Base-by-base conservation (phyloP, 2,888 invertebrate species). In the Pterobdella sp. region DNA sequence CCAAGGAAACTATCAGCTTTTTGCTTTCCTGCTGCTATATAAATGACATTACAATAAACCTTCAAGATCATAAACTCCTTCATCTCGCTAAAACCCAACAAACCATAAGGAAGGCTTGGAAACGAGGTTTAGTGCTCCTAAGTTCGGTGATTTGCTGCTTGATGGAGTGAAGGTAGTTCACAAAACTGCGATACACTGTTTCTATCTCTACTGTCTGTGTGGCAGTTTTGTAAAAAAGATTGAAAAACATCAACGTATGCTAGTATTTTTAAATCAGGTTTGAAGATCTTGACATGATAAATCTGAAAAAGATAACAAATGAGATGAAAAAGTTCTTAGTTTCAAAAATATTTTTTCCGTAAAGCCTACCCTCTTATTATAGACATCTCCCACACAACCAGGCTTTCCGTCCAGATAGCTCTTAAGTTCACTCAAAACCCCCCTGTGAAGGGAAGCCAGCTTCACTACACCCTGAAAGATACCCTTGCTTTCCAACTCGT, bases 41-140 rank as follows among this genome's bases (percentile, higher is more conserved):
- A n/a, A n/a, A n/a, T n/a, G n/a, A n/a, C n/a, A n/a, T n/a, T n/a
- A n/a, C n/a, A n/a, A n/a, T n/a, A n/a, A n/a, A n/a, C n/a, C n/a
- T n/a, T n/a, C n/a, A n/a, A n/a, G n/a, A n/a, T n/a, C n/a, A n/a
- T n/a, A n/a, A 1, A 66, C 10, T n/a, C 14, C 52, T 18, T n/a
- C 14, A 14, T 18, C 52, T 18, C 52, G 22, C 52, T 18, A 14
- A 49, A 34, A 29, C 22, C 18, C 34, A 18, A 83, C 92, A 90
- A 80, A 94, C 93, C 87, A 95, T 96, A 77, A 97, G 88, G 86
- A 97, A 97, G 81, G 96, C 96, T 87, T 96, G 94, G 87, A 98
- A 98, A 83, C 94, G 88, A 60, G 94, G 94, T 85, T 95, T 94
- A 81, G 89, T 90, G 82, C 89, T 89, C 86, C 94, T 94, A 87